These are phyloP conservation scores for Pseudococcus jackbeardsleyi DNA, from an alignment of 2,888 invertebrate species.

Conservation along the genomic window DNA sequence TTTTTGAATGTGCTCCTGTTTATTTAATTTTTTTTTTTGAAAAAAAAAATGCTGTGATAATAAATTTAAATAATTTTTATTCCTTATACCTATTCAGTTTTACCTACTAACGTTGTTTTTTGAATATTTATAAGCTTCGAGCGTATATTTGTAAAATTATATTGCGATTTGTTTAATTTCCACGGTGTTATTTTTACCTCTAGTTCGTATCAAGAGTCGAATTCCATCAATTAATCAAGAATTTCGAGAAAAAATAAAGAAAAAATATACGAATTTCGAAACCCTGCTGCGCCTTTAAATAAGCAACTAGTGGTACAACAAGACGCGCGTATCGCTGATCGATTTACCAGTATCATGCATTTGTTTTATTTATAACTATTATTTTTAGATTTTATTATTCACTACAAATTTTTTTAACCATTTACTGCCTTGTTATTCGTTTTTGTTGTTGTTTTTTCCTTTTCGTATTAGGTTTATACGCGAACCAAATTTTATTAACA, in stretches of 20 bases:
- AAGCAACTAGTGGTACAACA: background rate
- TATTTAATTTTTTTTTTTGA: background rate
- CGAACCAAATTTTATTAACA: conserved; percentile 19
- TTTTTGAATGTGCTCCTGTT: background rate
- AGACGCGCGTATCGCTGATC: background rate
- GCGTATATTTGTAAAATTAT: background rate
- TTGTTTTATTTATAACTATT: conserved; percentile 6
- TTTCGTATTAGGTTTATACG: background rate
- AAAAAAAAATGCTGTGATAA: background rate
- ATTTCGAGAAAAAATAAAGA: background rate
- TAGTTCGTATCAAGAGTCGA: background rate
- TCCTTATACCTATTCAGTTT: background rate
- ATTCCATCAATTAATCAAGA: background rate
- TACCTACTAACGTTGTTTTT: background rate
- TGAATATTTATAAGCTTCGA: background rate
- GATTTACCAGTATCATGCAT: conserved; percentile 19
- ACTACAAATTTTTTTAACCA: conserved; percentile 3
- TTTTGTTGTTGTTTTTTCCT: conserved; percentile 5
- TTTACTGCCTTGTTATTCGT: conserved; percentile 32
- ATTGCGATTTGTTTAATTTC: background rate
- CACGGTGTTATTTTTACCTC: background rate
- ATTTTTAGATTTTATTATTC: conserved; percentile 4
- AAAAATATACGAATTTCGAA: background rate
- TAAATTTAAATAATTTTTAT: background rate
- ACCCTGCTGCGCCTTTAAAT: background rate